These are phyloP conservation scores for Todiramphus saurophagus DNA, from an alignment of 2,113 vertebrate genomes.

Conservation along the genomic window DNA sequence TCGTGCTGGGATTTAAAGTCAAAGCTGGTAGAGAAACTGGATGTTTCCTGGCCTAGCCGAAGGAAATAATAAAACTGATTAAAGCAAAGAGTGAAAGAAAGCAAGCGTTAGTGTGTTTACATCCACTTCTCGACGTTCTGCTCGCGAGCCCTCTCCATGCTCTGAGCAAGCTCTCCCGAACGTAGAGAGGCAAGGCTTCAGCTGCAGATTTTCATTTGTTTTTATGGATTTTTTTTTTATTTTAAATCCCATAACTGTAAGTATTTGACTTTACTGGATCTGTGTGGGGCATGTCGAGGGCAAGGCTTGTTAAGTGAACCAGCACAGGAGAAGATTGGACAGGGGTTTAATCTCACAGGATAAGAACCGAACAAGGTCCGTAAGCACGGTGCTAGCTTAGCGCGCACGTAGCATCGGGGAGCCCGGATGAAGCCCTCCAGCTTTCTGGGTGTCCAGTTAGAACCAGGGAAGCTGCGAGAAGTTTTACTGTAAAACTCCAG, in stretches of 20 bases:
- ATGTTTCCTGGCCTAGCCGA: constrained; percentile 40
- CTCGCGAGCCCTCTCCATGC: constrained; percentile 1
- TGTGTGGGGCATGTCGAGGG: not conserved
- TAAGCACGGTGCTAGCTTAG: not conserved
- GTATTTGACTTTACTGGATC: not conserved
- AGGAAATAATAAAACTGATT: not conserved
- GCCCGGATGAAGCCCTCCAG: not conserved
- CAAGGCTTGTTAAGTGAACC: not conserved
- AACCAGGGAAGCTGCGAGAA: constrained; percentile 30
- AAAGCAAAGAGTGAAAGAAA: not conserved
- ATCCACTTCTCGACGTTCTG: not conserved
- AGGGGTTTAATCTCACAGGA: not conserved
- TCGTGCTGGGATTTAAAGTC: not conserved
- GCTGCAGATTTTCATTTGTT: no score
- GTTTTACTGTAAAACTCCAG: constrained; percentile 4
- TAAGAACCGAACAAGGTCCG: constrained; percentile 38
- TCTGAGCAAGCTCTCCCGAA: constrained; percentile 36
- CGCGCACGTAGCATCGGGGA: not conserved
- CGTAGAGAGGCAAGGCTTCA: constrained; percentile 26
- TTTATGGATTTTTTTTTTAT: not conserved
- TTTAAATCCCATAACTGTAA: not conserved
- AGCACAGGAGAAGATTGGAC: not conserved
- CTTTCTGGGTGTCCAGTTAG: not conserved
- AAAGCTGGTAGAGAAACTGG: constrained; percentile 25
- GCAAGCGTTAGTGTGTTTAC: constrained; percentile 6